A percentile compares a stretch with the other conserved stretches of the same genome.
Conservation (phyloP, 2,113 vertebrate genomes). For the Theristicus caerulescens region DNA sequence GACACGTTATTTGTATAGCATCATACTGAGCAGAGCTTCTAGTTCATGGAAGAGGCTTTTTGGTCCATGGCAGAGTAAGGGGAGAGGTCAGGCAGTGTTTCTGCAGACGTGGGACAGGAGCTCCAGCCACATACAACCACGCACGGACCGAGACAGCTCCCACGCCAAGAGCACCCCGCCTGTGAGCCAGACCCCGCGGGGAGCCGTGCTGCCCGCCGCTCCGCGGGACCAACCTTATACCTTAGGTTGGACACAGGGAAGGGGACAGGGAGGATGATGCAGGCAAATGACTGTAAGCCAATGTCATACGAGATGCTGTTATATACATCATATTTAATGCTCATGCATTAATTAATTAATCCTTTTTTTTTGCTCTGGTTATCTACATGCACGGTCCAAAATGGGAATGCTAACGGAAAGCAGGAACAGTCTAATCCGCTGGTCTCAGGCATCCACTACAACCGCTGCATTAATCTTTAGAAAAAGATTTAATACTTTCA, state of each 20-base stretch:
- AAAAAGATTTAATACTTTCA: background rate
- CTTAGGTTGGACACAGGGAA: background rate
- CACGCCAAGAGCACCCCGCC: background rate
- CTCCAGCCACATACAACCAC: background rate
- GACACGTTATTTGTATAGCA: background rate
- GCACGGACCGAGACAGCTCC: rapidly evolving
- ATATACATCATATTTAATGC: background rate
- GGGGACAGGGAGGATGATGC: background rate
- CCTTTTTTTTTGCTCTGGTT: rapidly evolving
- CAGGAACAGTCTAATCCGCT: rapidly evolving
- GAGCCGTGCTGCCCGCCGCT: background rate
- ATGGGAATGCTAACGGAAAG: background rate
- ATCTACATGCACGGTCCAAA: background rate
- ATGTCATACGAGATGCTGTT: rapidly evolving
- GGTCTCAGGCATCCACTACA: background rate
- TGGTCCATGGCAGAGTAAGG: background rate
- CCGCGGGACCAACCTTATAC: background rate
- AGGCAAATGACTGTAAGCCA: rapidly evolving
- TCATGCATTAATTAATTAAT: background rate
- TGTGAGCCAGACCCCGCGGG: rapidly evolving
- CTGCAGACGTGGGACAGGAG: background rate
- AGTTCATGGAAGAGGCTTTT: background rate
- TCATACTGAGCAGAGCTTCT: background rate
- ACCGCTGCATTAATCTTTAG: background rate
- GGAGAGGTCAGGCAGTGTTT: background rate